Conservation (phyloP, 2,797 vertebrate genomes). For the Xiphophorus birchmanni region DNA sequence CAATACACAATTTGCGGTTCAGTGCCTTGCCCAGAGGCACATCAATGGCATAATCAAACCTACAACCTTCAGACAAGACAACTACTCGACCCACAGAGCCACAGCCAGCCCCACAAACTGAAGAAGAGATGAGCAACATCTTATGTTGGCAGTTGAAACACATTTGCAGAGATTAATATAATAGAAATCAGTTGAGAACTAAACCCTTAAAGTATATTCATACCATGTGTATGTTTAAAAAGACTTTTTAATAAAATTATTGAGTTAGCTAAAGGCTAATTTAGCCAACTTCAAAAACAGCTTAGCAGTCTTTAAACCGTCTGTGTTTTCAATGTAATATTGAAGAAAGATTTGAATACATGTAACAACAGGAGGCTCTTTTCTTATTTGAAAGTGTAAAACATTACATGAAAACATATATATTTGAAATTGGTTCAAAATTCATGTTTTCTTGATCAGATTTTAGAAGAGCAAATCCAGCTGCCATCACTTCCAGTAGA, state of each 20-base stretch:
- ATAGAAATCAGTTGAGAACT: background rate
- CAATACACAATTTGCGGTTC: too few species aligned
- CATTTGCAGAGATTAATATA: background rate
- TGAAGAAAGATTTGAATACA: background rate
- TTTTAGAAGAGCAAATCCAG: background rate
- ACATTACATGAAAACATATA: background rate
- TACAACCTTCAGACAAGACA: too few species aligned
- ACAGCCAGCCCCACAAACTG: background rate
- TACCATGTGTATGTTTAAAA: background rate
- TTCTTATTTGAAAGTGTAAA: background rate
- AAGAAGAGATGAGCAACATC: background rate
- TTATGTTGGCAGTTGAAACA: background rate
- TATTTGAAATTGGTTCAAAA: background rate
- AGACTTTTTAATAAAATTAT: background rate
- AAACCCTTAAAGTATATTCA: background rate
- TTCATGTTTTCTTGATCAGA: background rate
- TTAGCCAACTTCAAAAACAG: background rate
- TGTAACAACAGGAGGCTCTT: background rate
- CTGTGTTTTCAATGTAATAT: background rate
- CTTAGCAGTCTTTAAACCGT: background rate
- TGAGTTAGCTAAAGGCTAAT: background rate
- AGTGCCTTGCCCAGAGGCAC: too few species aligned
- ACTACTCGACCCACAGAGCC: too few species aligned
- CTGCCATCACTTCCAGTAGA: background rate
- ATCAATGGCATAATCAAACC: too few species aligned